phyloP scores from a whole-genome alignment of 2,888 invertebrate genomes.

The Chesias legatella region DNA sequence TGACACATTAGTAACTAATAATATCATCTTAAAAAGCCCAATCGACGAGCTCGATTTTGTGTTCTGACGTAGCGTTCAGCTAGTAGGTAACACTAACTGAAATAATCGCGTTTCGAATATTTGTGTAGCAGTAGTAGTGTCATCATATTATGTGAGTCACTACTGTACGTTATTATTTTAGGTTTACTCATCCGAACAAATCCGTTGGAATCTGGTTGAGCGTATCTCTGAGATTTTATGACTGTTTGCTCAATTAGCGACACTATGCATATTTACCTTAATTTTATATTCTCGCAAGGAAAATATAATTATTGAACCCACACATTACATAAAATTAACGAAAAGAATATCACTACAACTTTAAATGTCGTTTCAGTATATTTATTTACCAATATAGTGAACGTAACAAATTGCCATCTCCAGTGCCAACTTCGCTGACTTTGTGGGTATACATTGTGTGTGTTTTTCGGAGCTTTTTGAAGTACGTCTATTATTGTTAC shows the following conservation, averaged over 20 bases:
- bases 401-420: conserved; percentile 15
- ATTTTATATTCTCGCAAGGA: no score
- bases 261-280: no score
- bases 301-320: no score
- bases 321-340: no score
- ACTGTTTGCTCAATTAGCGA: not conserved
- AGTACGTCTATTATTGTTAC: conserved; percentile 41
- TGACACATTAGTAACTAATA: no score
- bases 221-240: not conserved
- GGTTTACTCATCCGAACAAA: conserved; percentile 22
- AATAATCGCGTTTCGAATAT: conserved; percentile 10
- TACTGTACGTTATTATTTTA: conserved; percentile 16
- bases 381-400: conserved; percentile 6
- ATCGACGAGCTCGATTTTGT: conserved; percentile 1
- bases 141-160: conserved; percentile 23
- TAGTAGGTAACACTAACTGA: conserved; percentile 2
- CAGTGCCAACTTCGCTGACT: conserved; percentile 23
- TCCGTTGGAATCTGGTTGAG: conserved; percentile 10
- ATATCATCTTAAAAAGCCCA: not conserved
- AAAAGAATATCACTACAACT: conserved; percentile 2
- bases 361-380: not conserved
- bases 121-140: conserved; percentile 16
- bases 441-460: conserved; percentile 21
- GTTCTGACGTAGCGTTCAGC: conserved; percentile 6
- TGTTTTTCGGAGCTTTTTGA: conserved; percentile 23